These are phyloP conservation scores for Serinus canaria DNA, from an alignment of 2,113 vertebrate genomes.

Conservation along the genomic window DNA sequence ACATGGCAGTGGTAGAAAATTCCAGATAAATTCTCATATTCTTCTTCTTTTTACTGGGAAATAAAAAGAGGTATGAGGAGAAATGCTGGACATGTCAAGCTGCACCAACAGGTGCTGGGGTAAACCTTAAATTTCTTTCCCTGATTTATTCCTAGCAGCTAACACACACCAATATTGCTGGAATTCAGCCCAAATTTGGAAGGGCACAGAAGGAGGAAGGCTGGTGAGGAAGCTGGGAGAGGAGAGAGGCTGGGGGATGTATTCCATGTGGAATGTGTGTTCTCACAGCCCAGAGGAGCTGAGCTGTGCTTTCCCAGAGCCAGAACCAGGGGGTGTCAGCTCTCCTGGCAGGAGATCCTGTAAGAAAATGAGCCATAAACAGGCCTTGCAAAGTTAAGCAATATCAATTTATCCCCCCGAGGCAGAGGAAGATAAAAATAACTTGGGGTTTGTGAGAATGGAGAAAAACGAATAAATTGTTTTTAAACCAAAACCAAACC, in stretches of 20 bases:
- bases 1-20: background rate
- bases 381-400: background rate
- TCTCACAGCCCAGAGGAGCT: background rate
- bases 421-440: background rate
- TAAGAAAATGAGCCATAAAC: background rate
- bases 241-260: background rate
- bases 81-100: background rate
- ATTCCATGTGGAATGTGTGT: background rate
- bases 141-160: background rate
- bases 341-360: background rate
- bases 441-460: background rate
- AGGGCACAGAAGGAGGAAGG: background rate
- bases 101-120: background rate
- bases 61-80: background rate
- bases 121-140: background rate
- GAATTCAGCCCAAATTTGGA: background rate
- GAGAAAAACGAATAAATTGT: background rate
- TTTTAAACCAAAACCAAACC: background rate
- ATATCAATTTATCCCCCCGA: background rate
- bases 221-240: background rate
- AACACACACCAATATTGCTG: background rate
- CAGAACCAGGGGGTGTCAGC: background rate
- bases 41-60: background rate
- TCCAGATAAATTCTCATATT: background rate
- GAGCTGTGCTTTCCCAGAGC: background rate